Evolutionary conservation across 2,888 invertebrate genomes (phyloP).

Genomic region (Euclidia mi): DNA sequence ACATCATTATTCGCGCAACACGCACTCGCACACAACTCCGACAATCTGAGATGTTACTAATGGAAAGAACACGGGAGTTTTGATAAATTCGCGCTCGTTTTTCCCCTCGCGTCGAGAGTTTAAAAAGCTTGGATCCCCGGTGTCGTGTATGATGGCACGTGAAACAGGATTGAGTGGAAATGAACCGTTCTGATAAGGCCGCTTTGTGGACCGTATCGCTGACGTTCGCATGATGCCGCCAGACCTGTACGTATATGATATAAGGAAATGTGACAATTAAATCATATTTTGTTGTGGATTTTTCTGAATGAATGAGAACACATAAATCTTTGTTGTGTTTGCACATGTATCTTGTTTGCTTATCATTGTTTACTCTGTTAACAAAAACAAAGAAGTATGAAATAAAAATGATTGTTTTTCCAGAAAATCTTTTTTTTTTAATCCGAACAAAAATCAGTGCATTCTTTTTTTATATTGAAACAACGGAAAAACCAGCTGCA

Average conservation of each 20-base stretch:
- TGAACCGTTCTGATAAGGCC: conserved; percentile 78
- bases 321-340: too few relatives aligned
- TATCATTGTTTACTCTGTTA: not conserved
- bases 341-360: not conserved
- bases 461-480: conserved; percentile 52
- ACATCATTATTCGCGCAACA: conserved; percentile 80
- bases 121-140: conserved; percentile 69
- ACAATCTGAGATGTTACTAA: conserved; percentile 87
- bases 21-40: conserved; percentile 71
- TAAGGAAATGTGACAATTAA: conserved; percentile 4
- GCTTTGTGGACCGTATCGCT: conserved; percentile 61
- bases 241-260: conserved; percentile 16
- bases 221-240: conserved; percentile 44
- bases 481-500: conserved; percentile 54
- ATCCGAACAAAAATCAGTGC: conserved; percentile 34
- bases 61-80: conserved; percentile 85
- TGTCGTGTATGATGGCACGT: conserved; percentile 69
- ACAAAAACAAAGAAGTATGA: not conserved
- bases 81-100: conserved; percentile 81
- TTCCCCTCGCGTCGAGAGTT: conserved; percentile 66
- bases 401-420: not conserved
- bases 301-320: not conserved
- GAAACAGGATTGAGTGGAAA: conserved; percentile 82
- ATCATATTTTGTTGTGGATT: not conserved
- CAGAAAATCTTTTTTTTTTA: conserved; percentile 15